Percentiles rank a stretch among this genome's conserved stretches.
Evolutionary conservation across 1,140 invertebrate genomes (phyloP).

Genomic region (Ruditapes philippinarum): DNA sequence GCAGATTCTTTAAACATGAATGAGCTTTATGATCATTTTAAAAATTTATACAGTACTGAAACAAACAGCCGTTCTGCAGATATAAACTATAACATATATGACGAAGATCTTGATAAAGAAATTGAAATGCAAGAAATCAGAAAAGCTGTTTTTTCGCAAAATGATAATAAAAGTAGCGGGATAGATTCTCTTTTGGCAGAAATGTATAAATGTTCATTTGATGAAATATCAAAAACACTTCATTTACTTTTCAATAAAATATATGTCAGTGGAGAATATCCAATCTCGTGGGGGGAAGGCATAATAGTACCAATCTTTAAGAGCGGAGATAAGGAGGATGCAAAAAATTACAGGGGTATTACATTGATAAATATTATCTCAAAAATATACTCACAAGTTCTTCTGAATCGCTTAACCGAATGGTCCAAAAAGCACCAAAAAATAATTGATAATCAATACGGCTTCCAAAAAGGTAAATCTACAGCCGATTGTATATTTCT

Average conservation of each 20-base stretch:
- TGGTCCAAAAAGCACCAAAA: too few relatives aligned
- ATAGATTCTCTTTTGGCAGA: background rate
- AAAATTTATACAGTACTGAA: constrained; percentile 7
- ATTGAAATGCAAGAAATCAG: background rate
- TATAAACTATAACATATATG: background rate
- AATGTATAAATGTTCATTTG: constrained; percentile 2
- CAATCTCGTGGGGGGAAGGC: background rate
- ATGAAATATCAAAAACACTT: background rate
- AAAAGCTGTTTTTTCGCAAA: background rate
- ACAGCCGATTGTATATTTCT: too few relatives aligned
- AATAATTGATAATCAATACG: too few relatives aligned
- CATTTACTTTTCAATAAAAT: background rate
- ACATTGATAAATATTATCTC: too few relatives aligned
- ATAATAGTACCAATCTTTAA: too few relatives aligned
- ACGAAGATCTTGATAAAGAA: background rate
- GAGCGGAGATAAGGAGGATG: too few relatives aligned
- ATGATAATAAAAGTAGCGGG: constrained; percentile 8
- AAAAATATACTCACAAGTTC: too few relatives aligned
- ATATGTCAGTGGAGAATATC: background rate
- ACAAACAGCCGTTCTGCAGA: background rate
- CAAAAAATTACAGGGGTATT: too few relatives aligned
- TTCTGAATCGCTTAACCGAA: too few relatives aligned
- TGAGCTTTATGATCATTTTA: constrained; percentile 13
- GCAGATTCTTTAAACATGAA: background rate
- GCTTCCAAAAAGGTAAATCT: too few relatives aligned